phyloP scores from a whole-genome alignment of 2,113 vertebrate genomes.

The Python bivittatus region DNA sequence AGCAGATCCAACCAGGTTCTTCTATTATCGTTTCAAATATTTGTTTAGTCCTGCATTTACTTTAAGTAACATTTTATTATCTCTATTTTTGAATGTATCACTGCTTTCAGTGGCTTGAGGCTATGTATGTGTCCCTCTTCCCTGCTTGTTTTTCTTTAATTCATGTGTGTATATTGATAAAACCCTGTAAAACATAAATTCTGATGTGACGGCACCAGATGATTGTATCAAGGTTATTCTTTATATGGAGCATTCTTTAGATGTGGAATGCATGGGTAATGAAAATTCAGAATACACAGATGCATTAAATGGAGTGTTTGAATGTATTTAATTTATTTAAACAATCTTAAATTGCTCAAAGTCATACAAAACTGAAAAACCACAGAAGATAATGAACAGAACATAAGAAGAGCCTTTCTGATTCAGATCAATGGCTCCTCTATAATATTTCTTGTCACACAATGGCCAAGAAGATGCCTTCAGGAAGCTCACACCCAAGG shows the following conservation, averaged over 20 bases:
- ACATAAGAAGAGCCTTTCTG: neutral
- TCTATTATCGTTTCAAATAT: neutral
- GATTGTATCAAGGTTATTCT: neutral
- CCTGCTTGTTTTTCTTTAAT: neutral
- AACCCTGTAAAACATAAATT: neutral
- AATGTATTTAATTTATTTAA: neutral
- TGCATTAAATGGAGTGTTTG: neutral
- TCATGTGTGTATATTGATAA: neutral
- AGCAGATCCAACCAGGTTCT: neutral
- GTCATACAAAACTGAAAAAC: neutral
- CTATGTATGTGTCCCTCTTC: neutral
- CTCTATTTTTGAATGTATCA: neutral
- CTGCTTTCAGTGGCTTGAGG: neutral
- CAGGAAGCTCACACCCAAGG: neutral
- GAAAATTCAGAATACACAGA: neutral
- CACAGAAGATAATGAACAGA: neutral
- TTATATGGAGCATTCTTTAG: neutral
- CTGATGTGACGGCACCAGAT: neutral
- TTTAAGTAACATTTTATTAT: neutral
- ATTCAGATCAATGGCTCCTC: neutral
- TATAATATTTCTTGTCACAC: neutral
- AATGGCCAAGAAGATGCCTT: too few relatives aligned
- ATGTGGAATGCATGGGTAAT: neutral
- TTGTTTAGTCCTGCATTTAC: neutral
- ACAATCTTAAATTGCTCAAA: neutral